Base-by-base conservation (phyloP, 2,113 vertebrate species). In the Ursus arctos region DNA sequence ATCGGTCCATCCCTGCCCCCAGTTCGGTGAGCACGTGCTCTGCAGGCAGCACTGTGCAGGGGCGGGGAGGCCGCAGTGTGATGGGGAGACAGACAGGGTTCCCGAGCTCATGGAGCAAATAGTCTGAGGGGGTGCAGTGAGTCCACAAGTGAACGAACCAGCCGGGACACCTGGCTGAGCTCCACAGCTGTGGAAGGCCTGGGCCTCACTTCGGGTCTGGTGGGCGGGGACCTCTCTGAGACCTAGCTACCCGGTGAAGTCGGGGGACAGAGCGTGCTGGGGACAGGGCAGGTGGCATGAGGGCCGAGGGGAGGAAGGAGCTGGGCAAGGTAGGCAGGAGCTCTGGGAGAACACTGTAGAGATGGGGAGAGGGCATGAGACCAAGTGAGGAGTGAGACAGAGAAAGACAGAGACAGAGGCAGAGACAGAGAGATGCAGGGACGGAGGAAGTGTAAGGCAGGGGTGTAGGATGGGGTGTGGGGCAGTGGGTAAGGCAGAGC, bases 191-290 rank as follows among this genome's bases (percentile, higher is more conserved):
- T 43, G 40, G 3, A 16, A 7, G 8, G 22, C 16, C 49, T 69
- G 1, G 28, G 53, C 21, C 4, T 0, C 36, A 2, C 19, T 22
- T 16, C 40, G 8, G 0, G 14, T 15, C 74, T 89, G 57, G 57
- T 11, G 31, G 31, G 16, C 3, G 0, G 43, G 67, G 28, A 12
- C 18, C 15, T 40, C 43, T 9, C 85, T 51, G 33, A 57, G 55
- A 26, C 19, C 67, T 22, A 0, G 16, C 5, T 1, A 16, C 8
- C n/a, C 31, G 0, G 7, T 14, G 14, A n/a, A 0, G 9, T 79
- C 79, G 2, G 6, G 53, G 71, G n/a, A 53, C 7, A 15, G 14
- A 84, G 79, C 7, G 4, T 13, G 55, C 53, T 51, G 71, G 53
- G 55, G 47, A 6, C 24, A 0, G 22, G 72, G 72, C 13, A 43